These are phyloP conservation scores for Poliocrania exsul DNA, from an alignment of 2,797 vertebrate species.

Conservation along the genomic window DNA sequence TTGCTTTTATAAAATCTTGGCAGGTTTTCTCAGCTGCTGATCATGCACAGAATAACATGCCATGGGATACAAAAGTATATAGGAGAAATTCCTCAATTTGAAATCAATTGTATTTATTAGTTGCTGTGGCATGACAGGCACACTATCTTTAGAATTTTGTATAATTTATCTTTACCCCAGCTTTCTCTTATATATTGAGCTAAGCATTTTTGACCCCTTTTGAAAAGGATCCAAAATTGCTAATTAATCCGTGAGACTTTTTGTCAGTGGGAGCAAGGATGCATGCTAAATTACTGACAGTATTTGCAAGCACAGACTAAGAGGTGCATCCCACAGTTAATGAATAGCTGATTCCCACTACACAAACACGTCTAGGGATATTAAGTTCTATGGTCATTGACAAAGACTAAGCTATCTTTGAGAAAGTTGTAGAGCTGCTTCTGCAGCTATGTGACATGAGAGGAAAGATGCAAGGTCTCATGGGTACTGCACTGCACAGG, in stretches of 20 bases:
- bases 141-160: background rate
- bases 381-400: background rate
- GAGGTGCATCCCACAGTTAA: background rate
- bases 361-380: background rate
- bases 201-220: background rate
- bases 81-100: background rate
- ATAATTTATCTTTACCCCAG: fast-evolving
- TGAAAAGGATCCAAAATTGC: background rate
- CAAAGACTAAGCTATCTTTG: background rate
- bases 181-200: background rate
- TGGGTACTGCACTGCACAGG: background rate
- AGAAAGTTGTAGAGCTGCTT: background rate
- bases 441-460: background rate
- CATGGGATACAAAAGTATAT: background rate
- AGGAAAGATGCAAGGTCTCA: background rate
- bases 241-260: background rate
- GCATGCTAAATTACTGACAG: background rate
- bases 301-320: background rate
- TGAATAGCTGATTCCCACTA: background rate
- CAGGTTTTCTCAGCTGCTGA: background rate
- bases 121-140: background rate
- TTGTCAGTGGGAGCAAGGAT: background rate
- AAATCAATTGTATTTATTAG: background rate
- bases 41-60: fast-evolving
- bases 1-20: background rate